phyloP scores from a whole-genome alignment of 2,797 vertebrate genomes.

The Okamejei kenojei region DNA sequence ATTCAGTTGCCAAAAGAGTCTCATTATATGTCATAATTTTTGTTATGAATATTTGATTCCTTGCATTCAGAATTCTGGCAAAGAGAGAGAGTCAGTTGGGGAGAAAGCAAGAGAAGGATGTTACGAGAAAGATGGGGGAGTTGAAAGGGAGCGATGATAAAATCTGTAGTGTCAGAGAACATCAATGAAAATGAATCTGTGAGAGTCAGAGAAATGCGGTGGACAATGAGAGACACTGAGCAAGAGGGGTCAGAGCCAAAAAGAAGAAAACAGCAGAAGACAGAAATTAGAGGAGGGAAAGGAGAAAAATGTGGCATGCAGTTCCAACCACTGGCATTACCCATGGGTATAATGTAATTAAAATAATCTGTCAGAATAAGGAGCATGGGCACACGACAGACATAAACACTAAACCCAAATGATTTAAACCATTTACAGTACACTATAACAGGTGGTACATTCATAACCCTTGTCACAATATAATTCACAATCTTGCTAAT shows the following conservation, averaged over 20 bases:
- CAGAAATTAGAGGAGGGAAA: not conserved
- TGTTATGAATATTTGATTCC: no score
- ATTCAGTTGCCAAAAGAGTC: no score
- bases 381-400: not conserved
- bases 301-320: not conserved
- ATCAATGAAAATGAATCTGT: no score
- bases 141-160: no score
- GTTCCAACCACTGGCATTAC: not conserved
- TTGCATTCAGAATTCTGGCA: no score
- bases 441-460: constrained; percentile 6
- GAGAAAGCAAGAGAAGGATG: not conserved
- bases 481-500: not conserved
- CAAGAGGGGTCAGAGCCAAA: not conserved
- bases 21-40: no score
- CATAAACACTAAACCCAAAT: not conserved
- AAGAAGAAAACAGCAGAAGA: not conserved
- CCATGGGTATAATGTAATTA: not conserved
- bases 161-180: no score
- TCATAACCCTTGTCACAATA: constrained; percentile 15
- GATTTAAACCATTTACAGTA: not conserved
- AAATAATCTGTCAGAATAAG: not conserved
- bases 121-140: not conserved
- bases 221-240: no score
- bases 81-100: not conserved
- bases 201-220: no score